Percentiles rank a stretch among this genome's conserved stretches.
These are phyloP conservation scores for Sinelater perroti DNA, from an alignment of 2,888 invertebrate species.

Conservation along the genomic window DNA sequence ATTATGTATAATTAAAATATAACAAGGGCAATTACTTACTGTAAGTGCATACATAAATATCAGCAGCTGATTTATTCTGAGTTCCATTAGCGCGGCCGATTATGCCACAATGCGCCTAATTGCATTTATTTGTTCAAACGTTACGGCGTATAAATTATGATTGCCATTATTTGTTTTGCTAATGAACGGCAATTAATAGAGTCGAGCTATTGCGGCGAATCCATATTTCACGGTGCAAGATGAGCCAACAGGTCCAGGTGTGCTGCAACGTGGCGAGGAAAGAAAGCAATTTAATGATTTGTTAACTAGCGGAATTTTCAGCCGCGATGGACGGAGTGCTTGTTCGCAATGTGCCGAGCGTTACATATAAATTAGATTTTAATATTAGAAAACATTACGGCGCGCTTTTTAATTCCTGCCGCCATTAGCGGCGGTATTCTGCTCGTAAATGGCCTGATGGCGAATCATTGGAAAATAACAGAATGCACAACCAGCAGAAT, in stretches of 20 bases:
- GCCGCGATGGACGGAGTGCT: too few species aligned
- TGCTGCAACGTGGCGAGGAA: conserved; percentile 4
- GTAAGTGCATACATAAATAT: conserved; percentile 17
- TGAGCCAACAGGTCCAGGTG: background rate
- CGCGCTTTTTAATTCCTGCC: too few species aligned
- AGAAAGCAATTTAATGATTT: conserved; percentile 9
- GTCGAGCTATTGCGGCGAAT: conserved; percentile 11
- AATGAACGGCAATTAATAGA: conserved; percentile 9
- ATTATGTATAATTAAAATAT: conserved; percentile 24
- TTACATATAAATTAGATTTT: too few species aligned
- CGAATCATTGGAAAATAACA: too few species aligned
- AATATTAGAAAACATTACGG: too few species aligned
- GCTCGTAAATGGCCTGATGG: too few species aligned
- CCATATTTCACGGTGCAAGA: conserved; percentile 8
- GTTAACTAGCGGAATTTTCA: conserved; percentile 6
- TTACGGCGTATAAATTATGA: conserved; percentile 21
- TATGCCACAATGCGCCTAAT: conserved; percentile 17
- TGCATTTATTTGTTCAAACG: conserved; percentile 22
- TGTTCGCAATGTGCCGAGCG: too few species aligned
- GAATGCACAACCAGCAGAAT: too few species aligned
- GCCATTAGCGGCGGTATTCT: too few species aligned
- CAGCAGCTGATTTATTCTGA: conserved; percentile 20
- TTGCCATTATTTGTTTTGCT: conserved; percentile 22
- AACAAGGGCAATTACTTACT: conserved; percentile 22
- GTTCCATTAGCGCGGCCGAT: conserved; percentile 15